Base-by-base conservation (phyloP, 92 coral and sea anemone genomes). In the Paragorgia papillata region DNA sequence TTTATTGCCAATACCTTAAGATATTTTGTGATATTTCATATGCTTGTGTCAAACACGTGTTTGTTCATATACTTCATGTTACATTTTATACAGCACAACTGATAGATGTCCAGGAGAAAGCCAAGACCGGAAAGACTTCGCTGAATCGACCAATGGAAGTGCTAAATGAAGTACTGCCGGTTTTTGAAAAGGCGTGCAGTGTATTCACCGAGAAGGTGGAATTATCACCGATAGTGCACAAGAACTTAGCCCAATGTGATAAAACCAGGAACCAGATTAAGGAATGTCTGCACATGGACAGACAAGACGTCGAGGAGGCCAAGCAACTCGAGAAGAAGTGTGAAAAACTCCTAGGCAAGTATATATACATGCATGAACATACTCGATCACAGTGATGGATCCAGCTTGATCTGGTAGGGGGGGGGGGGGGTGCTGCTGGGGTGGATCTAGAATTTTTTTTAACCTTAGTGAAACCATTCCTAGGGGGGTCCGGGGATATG, bases 121-220 rank as follows among this genome's bases (percentile, higher is more conserved):
- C 78, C n/a, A 31, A 49, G 32, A 18, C 0, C 7, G 78, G 78
- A 8, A 71, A 71, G 63, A 71, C 78, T 15, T 17, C 78, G 13
- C 64, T 71, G 25, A 71, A 58, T 34, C 63, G 78, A 54, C 78
- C 78, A 7, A 71, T 71, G 25, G 78, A 71, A 34, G 54, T 71
- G 9, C 63, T 71, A 33, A 71, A 71, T 49, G 78, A 71, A 55
- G 78, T 71, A 48, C 41, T 71, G n/a, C 78, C 78, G 31, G 78
- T 71, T 18, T 71, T 71, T 34, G 64, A 55, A 15, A 71, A 71
- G 63, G 78, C 78, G 32, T 71, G 78, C 33, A 13, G 61, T 26
- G 65, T 53, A 29, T 55, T 48, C 64, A 71, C 53, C 22, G 78
- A 71, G 20, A 53, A 71, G 33, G 65, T 71, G 15, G 64, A 54